Conservation (phyloP, 2,888 invertebrate species). For the Chromoteleia sp. region DNA sequence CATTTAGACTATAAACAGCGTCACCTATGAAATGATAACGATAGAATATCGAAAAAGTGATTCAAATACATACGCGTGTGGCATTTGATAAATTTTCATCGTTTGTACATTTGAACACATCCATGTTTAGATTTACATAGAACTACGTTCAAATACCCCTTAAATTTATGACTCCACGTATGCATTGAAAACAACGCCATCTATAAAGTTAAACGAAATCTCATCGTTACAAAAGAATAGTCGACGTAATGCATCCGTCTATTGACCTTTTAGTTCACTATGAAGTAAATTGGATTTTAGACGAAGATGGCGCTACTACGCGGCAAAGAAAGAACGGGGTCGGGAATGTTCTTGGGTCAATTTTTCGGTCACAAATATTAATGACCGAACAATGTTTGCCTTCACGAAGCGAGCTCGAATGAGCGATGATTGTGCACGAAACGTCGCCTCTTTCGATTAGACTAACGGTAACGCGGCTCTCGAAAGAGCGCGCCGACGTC, state of each 20-base stretch:
- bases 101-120: too few species aligned
- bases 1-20: too few species aligned
- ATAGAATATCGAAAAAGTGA: too few species aligned
- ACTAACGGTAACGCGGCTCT: conserved; percentile 51
- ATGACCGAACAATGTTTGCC: conserved; percentile 52
- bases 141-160: too few species aligned
- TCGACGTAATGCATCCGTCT: too few species aligned
- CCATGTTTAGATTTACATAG: too few species aligned
- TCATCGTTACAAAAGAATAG: neutral
- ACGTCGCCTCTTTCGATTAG: conserved; percentile 55
- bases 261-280: neutral
- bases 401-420: conserved; percentile 34
- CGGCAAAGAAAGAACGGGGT: conserved; percentile 12
- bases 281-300: neutral
- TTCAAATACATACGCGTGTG: too few species aligned
- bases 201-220: too few species aligned
- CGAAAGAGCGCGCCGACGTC: conserved; percentile 51
- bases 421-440: conserved; percentile 61
- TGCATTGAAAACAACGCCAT: too few species aligned
- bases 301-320: neutral
- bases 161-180: too few species aligned
- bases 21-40: too few species aligned
- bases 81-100: too few species aligned
- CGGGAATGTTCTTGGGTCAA: conserved; percentile 22
- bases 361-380: conserved; percentile 47